Evolutionary conservation across 2,797 vertebrate species (phyloP).

Genomic region (Macroramphosus scolopax): DNA sequence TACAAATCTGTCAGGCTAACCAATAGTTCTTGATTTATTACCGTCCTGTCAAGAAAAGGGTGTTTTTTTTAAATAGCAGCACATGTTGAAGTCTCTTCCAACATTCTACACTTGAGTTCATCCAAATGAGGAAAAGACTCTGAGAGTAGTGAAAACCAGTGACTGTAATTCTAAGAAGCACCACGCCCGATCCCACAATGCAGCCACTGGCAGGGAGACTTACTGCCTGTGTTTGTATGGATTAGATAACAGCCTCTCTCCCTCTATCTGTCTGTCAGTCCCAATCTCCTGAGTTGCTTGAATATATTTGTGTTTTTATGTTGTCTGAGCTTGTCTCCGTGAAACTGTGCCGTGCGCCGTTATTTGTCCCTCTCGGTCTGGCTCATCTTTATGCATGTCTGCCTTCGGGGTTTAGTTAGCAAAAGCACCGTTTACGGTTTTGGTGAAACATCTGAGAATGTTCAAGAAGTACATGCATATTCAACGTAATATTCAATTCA

Average conservation of each 20-base stretch:
- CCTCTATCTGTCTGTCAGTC: slow-evolving; percentile 11
- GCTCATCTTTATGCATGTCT: slow-evolving; percentile 6
- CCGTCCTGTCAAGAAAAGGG: slow-evolving; percentile 18
- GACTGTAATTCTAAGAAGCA: slow-evolving; percentile 42
- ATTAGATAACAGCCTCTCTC: slow-evolving; percentile 1
- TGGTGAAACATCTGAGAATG: neutral
- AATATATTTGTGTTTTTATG: slow-evolving; percentile 42
- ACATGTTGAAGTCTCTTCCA: slow-evolving; percentile 44
- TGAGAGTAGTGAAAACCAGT: slow-evolving; percentile 35
- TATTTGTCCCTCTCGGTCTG: slow-evolving; percentile 16
- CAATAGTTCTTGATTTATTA: slow-evolving; percentile 4
- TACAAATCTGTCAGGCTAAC: neutral
- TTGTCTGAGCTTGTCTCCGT: slow-evolving; percentile 15
- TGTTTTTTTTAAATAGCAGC: slow-evolving; percentile 21
- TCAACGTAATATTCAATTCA: too few relatives aligned
- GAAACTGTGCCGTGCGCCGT: too few relatives aligned
- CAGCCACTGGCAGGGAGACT: slow-evolving; percentile 37
- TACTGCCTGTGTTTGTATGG: neutral
- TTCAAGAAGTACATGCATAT: neutral
- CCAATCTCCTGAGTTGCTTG: slow-evolving; percentile 9
- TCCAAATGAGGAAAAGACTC: slow-evolving; percentile 55
- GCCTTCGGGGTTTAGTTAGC: slow-evolving; percentile 2
- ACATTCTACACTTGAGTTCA: slow-evolving; percentile 25
- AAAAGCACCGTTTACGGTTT: slow-evolving; percentile 4
- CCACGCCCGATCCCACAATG: slow-evolving; percentile 58